Evolutionary conservation across 2,797 vertebrate genomes (phyloP).

Genomic region (Rhabdophis nuchalis): DNA sequence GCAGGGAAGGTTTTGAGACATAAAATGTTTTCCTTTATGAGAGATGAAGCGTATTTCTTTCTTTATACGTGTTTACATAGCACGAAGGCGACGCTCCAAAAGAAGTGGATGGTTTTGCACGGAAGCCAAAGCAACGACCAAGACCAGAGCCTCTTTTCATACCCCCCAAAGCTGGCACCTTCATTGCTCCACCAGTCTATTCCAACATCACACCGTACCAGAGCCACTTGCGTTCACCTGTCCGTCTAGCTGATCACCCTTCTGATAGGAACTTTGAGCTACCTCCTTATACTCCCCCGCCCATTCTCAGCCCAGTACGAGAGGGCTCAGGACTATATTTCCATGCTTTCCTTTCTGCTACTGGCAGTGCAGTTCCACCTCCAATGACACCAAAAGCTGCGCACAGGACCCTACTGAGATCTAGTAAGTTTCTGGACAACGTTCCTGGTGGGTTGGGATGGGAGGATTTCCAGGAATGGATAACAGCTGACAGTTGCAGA

Average conservation of each 20-base stretch:
- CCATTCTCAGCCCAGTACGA: conserved; percentile 95
- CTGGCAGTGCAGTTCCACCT: conserved; percentile 78
- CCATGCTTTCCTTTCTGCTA: conserved; percentile 88
- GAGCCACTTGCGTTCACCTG: conserved; percentile 94
- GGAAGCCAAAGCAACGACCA: conserved; percentile 88
- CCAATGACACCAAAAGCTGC: conserved; percentile 92
- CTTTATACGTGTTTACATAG: conserved; percentile 42
- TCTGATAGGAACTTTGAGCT: conserved; percentile 79
- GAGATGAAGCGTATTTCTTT: conserved; percentile 5
- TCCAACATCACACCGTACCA: conserved; percentile 92
- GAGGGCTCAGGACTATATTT: conserved; percentile 97
- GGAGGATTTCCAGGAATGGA: not conserved
- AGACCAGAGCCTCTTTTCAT: conserved; percentile 96
- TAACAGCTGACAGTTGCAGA: not conserved
- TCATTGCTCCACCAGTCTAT: conserved; percentile 88
- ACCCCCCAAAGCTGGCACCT: conserved; percentile 88
- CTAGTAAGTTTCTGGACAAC: conserved; percentile 79
- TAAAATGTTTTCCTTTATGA: not conserved
- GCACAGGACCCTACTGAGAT: conserved; percentile 88
- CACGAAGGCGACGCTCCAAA: conserved; percentile 65
- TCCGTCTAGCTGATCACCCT: conserved; percentile 86
- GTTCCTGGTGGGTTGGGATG: not conserved
- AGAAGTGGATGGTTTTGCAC: conserved; percentile 69
- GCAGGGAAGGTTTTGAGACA: not conserved
- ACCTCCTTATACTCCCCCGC: conserved; percentile 95